Percentiles rank a stretch among this genome's conserved stretches.
Conservation (phyloP, 2,797 vertebrate genomes). For the Amblyopsis hoosieri region DNA sequence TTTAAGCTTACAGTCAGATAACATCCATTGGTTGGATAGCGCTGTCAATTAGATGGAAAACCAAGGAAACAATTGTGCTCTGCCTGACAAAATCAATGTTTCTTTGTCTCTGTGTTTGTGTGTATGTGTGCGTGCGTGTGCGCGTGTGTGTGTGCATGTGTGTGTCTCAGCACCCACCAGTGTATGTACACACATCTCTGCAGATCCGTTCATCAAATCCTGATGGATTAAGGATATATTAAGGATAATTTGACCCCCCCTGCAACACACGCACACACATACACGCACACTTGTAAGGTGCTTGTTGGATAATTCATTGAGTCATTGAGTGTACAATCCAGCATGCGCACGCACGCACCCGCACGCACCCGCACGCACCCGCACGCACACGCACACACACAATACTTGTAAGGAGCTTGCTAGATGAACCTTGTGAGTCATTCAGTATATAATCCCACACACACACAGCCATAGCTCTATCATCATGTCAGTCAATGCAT, state of each 20-base stretch:
- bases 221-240: constrained; percentile 1
- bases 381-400: constrained; percentile 3
- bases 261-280: background rate
- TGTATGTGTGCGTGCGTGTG: background rate
- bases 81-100: background rate
- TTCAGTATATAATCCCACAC: background rate
- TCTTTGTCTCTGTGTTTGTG: too few relatives aligned
- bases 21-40: background rate
- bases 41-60: background rate
- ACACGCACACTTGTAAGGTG: background rate
- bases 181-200: background rate
- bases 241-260: background rate
- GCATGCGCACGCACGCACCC: background rate
- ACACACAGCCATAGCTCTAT: background rate
- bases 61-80: background rate
- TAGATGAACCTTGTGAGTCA: background rate
- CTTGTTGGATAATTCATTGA: too few relatives aligned
- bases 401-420: background rate
- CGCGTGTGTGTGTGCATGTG: background rate
- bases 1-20: background rate
- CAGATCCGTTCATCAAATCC: background rate
- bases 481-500: background rate
- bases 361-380: background rate
- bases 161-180: background rate
- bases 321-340: too few relatives aligned